Percentiles rank a stretch among this genome's conserved stretches.
These are phyloP conservation scores for Zosterops hypoxanthus DNA, from an alignment of 2,113 vertebrate genomes.

Conservation along the genomic window DNA sequence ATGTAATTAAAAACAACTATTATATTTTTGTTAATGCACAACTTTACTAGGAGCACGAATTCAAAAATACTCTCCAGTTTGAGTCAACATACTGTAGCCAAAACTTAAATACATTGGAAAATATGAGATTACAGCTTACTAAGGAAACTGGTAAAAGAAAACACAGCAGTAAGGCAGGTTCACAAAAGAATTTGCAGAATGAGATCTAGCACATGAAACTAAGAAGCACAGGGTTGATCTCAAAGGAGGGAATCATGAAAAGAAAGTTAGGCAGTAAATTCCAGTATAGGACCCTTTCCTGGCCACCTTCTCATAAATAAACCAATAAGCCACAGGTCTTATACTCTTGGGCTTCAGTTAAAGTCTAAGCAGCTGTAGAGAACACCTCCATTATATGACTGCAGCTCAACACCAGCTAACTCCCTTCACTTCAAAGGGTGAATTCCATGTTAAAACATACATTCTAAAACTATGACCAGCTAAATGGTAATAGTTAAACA, in stretches of 20 bases:
- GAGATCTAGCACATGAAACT: not conserved
- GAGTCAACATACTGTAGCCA: not conserved
- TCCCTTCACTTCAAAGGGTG: not conserved
- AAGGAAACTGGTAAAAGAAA: not conserved
- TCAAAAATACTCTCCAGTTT: not conserved
- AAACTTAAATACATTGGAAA: not conserved
- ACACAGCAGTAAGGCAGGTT: not conserved
- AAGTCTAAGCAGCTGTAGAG: not conserved
- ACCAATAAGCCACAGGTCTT: not conserved
- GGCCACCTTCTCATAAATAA: not conserved
- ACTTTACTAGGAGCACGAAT: not conserved
- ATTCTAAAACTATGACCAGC: not conserved
- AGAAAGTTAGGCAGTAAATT: not conserved
- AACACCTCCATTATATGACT: fast-evolving
- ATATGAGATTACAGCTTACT: not conserved
- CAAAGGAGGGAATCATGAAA: not conserved
- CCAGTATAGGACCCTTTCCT: not conserved
- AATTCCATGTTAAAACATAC: not conserved
- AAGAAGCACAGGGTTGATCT: not conserved
- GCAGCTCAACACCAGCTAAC: not conserved
- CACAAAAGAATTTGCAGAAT: not conserved
- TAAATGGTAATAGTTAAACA: not conserved
- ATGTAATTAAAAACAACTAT: not conserved
- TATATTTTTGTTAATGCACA: not conserved
- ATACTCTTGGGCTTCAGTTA: not conserved